Conservation (phyloP, 2,797 vertebrate genomes). For the Saxicola maurus region DNA sequence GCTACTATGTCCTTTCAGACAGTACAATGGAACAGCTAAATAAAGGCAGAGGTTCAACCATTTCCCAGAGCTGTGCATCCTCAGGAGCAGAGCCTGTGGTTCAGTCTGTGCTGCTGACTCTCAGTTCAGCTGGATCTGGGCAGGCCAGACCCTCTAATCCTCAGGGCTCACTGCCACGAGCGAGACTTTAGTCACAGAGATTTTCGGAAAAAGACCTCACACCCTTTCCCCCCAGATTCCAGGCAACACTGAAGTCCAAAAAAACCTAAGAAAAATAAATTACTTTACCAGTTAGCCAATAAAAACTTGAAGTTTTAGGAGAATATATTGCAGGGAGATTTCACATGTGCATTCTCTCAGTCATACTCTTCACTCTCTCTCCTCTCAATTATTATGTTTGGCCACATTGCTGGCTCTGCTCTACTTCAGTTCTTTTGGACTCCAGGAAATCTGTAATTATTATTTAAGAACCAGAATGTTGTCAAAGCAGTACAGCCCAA, state of each 20-base stretch:
- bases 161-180: not conserved
- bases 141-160: not conserved
- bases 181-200: not conserved
- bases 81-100: not conserved
- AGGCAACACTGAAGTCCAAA: not conserved
- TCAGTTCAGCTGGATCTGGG: not conserved
- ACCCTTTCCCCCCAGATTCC: not conserved
- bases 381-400: constrained; percentile 24
- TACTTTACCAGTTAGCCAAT: not conserved
- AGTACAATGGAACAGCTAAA: not conserved
- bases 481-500: not conserved
- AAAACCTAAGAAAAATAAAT: not conserved
- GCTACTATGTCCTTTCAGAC: not conserved
- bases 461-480: constrained; percentile 5
- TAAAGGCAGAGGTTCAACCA: not conserved
- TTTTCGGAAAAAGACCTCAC: not conserved
- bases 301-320: not conserved
- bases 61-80: not conserved
- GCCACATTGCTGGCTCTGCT: not conserved
- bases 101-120: not conserved
- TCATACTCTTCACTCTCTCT: not conserved
- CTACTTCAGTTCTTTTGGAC: not conserved
- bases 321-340: not conserved
- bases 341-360: not conserved
- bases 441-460: constrained; percentile 14